Evolutionary conservation across 2,113 vertebrate genomes (phyloP).

Genomic region (Notothenia coriiceps): DNA sequence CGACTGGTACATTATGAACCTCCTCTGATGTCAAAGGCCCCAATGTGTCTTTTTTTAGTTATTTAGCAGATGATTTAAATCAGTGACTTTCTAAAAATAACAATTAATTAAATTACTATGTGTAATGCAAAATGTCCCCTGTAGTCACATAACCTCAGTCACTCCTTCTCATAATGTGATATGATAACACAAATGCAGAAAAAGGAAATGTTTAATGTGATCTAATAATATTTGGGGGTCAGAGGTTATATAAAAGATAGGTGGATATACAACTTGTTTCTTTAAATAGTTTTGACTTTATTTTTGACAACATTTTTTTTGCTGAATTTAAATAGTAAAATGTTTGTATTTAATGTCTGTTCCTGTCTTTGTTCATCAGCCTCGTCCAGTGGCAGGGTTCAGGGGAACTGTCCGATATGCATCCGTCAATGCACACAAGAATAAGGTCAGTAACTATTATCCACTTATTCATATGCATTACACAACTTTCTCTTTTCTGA

Average conservation of each 20-base stretch:
- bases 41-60: no score
- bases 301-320: background rate
- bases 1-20: no score
- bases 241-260: background rate
- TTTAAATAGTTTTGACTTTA: background rate
- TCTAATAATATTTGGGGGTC: background rate
- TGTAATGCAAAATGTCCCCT: no score
- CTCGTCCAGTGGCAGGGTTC: constrained; percentile 96
- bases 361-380: constrained; percentile 82
- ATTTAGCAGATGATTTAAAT: background rate
- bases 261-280: background rate
- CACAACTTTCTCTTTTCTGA: background rate
- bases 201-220: no score
- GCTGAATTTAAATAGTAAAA: no score
- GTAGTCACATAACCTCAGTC: no score
- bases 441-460: constrained; percentile 87
- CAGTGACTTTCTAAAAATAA: background rate
- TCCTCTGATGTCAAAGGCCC: no score
- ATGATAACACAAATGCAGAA: no score
- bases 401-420: constrained; percentile 98
- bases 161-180: no score
- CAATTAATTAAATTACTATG: background rate
- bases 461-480: background rate
- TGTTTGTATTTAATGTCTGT: constrained; percentile 11
- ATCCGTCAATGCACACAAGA: constrained; percentile 97